Evolutionary conservation across 2,113 vertebrate genomes (phyloP).

Genomic region (Blennius ocellaris): DNA sequence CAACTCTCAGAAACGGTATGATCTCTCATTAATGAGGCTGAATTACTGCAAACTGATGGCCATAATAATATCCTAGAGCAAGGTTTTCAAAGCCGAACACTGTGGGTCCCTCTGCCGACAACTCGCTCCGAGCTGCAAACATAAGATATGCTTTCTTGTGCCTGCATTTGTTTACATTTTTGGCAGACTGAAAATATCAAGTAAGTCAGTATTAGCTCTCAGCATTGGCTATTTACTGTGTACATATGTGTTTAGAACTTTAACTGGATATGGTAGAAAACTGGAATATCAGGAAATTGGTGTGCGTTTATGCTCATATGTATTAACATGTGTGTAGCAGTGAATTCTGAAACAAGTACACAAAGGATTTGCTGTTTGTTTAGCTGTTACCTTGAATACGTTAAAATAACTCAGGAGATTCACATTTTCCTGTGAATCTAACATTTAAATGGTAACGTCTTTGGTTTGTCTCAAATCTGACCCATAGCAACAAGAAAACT

Average conservation of each 20-base stretch:
- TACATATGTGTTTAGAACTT: neutral
- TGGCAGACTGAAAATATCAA: neutral
- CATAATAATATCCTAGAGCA: neutral
- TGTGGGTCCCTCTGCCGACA: neutral
- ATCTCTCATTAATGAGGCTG: neutral
- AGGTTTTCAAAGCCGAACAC: neutral
- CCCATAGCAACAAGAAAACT: too few species aligned
- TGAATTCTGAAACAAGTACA: too few species aligned
- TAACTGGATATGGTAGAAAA: neutral
- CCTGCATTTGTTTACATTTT: neutral
- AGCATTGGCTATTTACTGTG: neutral
- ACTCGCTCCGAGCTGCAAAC: neutral
- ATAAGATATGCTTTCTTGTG: neutral
- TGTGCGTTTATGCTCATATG: too few species aligned
- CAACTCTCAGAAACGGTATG: conserved; percentile 3
- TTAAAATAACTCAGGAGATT: too few species aligned
- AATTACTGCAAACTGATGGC: neutral
- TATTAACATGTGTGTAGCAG: too few species aligned
- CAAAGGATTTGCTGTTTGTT: too few species aligned
- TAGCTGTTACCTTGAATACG: too few species aligned
- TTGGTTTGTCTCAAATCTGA: too few species aligned
- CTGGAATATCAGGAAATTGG: neutral
- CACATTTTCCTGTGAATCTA: too few species aligned
- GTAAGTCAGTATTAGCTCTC: neutral
- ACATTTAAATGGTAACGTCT: too few species aligned